phyloP scores from a whole-genome alignment of 2,113 vertebrate species.

The Mystacornis crossleyi region DNA sequence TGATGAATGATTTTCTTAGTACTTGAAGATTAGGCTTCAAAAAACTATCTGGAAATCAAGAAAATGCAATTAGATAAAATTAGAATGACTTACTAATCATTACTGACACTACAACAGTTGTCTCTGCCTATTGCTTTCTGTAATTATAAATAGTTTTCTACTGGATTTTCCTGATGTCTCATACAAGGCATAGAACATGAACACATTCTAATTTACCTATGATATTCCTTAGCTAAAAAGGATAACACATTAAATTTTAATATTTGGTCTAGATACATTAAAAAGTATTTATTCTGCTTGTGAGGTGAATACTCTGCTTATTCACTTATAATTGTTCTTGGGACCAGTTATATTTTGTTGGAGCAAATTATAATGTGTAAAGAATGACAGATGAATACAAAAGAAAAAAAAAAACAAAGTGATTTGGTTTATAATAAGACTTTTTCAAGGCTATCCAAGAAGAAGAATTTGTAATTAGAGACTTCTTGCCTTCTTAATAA shows the following conservation, averaged over 20 bases:
- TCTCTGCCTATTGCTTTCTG: neutral
- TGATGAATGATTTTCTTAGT: neutral
- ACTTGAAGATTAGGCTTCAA: neutral
- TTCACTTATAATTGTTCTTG: neutral
- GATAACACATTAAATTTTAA: neutral
- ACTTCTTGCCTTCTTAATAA: neutral
- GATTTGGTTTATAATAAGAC: neutral
- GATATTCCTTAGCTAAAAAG: neutral
- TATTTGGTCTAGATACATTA: neutral
- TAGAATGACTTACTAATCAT: neutral
- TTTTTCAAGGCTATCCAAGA: neutral
- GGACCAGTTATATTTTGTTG: neutral
- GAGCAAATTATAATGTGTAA: neutral
- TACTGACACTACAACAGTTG: neutral
- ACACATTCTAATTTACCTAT: neutral
- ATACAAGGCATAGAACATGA: neutral
- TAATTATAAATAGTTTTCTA: neutral
- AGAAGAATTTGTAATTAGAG: neutral
- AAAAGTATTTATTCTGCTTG: neutral
- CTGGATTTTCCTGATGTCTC: neutral
- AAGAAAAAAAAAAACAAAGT: neutral
- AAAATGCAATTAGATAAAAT: neutral
- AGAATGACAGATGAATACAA: neutral
- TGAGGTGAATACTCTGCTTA: neutral
- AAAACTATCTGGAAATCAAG: neutral